phyloP scores from a whole-genome alignment of 2,888 invertebrate genomes.

The Clitarchus hookeri region DNA sequence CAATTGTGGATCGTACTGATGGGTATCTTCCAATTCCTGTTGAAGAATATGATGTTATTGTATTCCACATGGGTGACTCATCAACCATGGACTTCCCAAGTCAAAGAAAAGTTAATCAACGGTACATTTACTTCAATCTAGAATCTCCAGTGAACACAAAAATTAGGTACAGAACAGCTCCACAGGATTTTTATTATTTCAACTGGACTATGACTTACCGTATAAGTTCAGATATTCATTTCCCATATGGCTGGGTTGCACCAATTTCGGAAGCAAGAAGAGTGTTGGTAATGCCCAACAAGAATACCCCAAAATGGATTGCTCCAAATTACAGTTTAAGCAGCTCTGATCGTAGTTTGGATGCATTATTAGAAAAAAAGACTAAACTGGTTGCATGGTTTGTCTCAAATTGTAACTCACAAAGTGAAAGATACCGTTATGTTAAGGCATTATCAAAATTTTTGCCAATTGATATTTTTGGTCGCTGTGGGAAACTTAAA shows the following conservation, averaged over 20 bases:
- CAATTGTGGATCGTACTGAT: slow-evolving; percentile 17
- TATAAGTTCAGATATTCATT: neutral
- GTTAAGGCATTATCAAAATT: slow-evolving; percentile 61
- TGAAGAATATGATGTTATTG: neutral
- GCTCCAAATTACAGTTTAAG: neutral
- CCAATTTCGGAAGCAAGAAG: neutral
- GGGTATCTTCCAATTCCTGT: slow-evolving; percentile 20
- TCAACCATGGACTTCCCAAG: neutral
- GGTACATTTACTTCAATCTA: slow-evolving; percentile 22
- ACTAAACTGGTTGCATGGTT: slow-evolving; percentile 56
- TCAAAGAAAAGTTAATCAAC: neutral
- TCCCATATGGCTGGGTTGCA: slow-evolving; percentile 18
- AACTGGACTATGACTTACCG: slow-evolving; percentile 20
- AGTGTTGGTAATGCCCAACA: neutral
- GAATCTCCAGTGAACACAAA: slow-evolving; percentile 16
- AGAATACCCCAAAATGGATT: neutral
- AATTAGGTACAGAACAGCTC: neutral
- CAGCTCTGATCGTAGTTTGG: neutral
- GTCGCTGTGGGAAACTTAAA: slow-evolving; percentile 59
- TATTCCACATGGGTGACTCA: slow-evolving; percentile 18
- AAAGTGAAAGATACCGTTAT: slow-evolving; percentile 60
- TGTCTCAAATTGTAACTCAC: slow-evolving; percentile 63
- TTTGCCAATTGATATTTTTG: slow-evolving; percentile 66
- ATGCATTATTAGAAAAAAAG: slow-evolving; percentile 6
- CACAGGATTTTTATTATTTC: neutral